Evolutionary conservation across 1,140 invertebrate species (phyloP), one percentile per base, ranked within the genome.

Genomic region (Nasonia vitripennis): DNA sequence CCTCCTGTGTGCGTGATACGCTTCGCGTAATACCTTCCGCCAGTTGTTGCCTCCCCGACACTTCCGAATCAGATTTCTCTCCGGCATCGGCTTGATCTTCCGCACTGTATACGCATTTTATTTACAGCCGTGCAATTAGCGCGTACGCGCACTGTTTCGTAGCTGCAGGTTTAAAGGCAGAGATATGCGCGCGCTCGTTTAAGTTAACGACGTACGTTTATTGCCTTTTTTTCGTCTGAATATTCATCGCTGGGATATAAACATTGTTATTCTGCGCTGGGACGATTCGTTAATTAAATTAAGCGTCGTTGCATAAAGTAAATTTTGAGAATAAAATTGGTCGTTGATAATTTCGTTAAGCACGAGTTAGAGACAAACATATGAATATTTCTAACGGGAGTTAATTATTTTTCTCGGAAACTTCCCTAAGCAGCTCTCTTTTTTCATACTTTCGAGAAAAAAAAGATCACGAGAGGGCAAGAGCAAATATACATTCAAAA

Each of bases 321-420:
- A 37, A 37, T 37, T 37, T 37, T 37, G 4, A 37, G 34, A 37
- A 37, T 37, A 37, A 37, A 37, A 37, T 37, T 37, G 34, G 5
- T 37, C 34, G 34, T 37, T 37, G 34, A 37, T 37, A 37, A 37
- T 37, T 37, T 37, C 34, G 34, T 37, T 37, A 37, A 27, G 27
- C 27, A 27, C 27, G 27, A 27, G 27, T 27, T 27, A 27, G 27
- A 1, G 27, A 27, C 1, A 1, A 27, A 27, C 1, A 27, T 27
- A 27, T 27, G 27, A 27, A 27, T 27, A 27, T 1, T 27, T 27
- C 27, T 27, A 27, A 27, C 34, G 37, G 45, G 17, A 75, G 27
- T 75, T 41, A 48, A 77, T 77, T 77, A 77, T 77, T 77, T 48
- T 77, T 75, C 45, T 77, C 5, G 48, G n/a, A 77, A 77, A 77